Conservation (phyloP, 2,113 vertebrate species). For the Terrapene triunguis region DNA sequence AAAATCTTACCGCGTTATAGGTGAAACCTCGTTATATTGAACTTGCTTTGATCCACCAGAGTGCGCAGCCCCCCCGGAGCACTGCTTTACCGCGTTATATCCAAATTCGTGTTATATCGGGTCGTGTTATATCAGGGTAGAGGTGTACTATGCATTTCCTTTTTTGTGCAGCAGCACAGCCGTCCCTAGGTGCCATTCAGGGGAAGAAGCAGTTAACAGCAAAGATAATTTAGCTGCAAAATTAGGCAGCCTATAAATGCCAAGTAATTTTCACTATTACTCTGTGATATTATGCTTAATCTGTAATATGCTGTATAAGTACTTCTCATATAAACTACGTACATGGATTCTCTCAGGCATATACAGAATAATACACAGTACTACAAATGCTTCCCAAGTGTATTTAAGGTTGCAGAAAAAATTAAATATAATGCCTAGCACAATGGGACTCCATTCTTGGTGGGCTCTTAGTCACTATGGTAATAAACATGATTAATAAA, state of each 20-base stretch:
- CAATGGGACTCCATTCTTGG: not conserved
- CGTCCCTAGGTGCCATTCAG: not conserved
- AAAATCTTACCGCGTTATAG: no score
- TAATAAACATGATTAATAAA: not conserved
- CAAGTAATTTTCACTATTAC: constrained; percentile 34
- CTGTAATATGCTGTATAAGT: constrained; percentile 2
- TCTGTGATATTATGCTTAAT: constrained; percentile 63
- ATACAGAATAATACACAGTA: not conserved
- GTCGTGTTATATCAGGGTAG: no score
- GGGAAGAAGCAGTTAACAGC: constrained; percentile 36
- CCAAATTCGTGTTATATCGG: no score
- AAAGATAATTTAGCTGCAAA: constrained; percentile 37
- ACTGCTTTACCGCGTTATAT: no score
- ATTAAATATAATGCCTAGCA: not conserved
- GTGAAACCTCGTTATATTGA: no score
- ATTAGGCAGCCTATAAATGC: constrained; percentile 69
- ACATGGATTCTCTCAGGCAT: not conserved
- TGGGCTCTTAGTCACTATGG: not conserved
- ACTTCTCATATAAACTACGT: constrained; percentile 35
- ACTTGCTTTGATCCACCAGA: no score
- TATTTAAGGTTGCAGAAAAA: not conserved
- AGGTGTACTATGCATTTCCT: not conserved
- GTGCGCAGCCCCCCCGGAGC: no score
- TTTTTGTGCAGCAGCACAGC: not conserved
- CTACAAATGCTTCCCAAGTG: accelerated